phyloP scores from a whole-genome alignment of 2,113 vertebrate genomes.

The Psophia crepitans region DNA sequence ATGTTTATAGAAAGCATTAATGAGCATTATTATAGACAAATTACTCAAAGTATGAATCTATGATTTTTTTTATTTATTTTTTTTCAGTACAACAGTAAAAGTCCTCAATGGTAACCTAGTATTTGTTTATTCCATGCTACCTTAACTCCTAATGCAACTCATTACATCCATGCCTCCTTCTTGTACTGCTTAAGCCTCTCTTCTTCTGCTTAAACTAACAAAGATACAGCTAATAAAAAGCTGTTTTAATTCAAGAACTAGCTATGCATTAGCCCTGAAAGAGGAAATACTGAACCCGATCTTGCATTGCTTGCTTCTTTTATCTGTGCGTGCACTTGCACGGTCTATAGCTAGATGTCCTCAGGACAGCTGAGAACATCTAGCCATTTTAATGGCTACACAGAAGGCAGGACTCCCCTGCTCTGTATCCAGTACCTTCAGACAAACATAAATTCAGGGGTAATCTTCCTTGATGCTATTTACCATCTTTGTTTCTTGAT shows the following conservation, averaged over 20 bases:
- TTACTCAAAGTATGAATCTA: neutral
- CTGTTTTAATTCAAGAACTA: neutral
- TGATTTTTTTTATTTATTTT: neutral
- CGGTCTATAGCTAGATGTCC: neutral
- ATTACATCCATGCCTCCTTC: neutral
- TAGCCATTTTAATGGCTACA: neutral
- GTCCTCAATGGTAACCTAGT: neutral
- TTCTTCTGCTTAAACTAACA: neutral
- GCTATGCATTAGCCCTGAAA: neutral
- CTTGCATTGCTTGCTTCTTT: neutral
- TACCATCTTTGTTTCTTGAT: neutral
- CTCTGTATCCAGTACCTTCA: neutral
- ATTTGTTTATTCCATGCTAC: neutral
- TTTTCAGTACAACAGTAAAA: neutral
- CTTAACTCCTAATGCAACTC: neutral
- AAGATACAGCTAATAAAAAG: neutral
- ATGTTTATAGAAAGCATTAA: neutral
- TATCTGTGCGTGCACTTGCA: fast-evolving
- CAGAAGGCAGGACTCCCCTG: neutral
- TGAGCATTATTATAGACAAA: neutral
- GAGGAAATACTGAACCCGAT: neutral
- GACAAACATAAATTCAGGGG: neutral
- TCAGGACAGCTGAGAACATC: no score
- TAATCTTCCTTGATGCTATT: neutral
- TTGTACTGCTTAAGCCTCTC: neutral